Percentiles rank a stretch among this genome's conserved stretches.
phyloP scores from a whole-genome alignment of 2,797 vertebrate species.

The Nannoperca obscura region DNA sequence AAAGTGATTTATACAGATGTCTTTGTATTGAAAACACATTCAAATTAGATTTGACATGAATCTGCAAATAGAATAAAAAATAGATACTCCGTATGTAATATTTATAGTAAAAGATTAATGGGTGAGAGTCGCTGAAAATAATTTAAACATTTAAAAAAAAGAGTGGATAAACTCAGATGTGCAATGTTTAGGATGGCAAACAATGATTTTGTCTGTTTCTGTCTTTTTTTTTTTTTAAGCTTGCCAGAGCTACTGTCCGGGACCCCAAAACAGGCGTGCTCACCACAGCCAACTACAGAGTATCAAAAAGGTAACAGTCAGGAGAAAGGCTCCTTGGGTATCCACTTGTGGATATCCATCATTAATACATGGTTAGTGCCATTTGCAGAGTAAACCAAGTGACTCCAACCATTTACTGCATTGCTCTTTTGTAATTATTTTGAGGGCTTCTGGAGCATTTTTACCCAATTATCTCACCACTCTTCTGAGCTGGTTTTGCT shows the following conservation, averaged over 20 bases:
- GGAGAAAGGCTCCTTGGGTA: neutral
- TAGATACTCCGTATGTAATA: neutral
- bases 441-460: neutral
- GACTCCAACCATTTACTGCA: neutral
- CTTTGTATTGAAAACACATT: too few relatives aligned
- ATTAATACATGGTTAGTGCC: neutral
- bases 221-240: slow-evolving; percentile 75
- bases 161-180: neutral
- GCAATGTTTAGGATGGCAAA: neutral
- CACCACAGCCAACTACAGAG: slow-evolving; percentile 96
- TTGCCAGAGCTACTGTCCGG: slow-evolving; percentile 95
- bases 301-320: slow-evolving; percentile 94
- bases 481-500: too few relatives aligned
- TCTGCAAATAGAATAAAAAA: neutral
- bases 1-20: too few relatives aligned
- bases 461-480: neutral
- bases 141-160: too few relatives aligned
- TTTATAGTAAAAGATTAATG: neutral
- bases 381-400: neutral
- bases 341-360: neutral
- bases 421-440: neutral
- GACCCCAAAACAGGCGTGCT: slow-evolving; percentile 97
- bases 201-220: neutral
- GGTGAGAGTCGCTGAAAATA: neutral
- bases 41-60: neutral